Evolutionary conservation across 1,140 invertebrate genomes (phyloP).

Genomic region (Drosophila sproati): DNA sequence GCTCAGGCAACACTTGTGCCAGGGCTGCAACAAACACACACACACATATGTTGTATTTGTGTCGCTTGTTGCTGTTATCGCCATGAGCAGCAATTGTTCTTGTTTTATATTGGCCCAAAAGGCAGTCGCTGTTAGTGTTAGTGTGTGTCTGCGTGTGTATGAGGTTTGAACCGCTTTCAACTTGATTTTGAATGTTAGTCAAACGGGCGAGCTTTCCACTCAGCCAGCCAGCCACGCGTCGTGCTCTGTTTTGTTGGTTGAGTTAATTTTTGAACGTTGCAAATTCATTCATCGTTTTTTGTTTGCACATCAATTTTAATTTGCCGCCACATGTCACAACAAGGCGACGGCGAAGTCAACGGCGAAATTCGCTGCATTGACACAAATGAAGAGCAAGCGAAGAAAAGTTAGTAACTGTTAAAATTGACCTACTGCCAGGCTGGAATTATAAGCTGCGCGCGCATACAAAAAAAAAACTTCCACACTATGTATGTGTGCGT

Average conservation of each 20-base stretch:
- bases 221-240: conserved; percentile 18
- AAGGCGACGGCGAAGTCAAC: not conserved
- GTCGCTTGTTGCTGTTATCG: conserved; percentile 30
- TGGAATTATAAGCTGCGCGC: conserved; percentile 14
- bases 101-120: conserved; percentile 59
- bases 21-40: conserved; percentile 34
- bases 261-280: conserved; percentile 32
- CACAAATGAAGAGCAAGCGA: conserved; percentile 38
- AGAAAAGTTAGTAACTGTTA: conserved; percentile 61
- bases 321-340: conserved; percentile 18
- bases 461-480: conserved; percentile 1
- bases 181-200: conserved; percentile 62
- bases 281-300: conserved; percentile 3
- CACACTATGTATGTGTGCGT: not conserved
- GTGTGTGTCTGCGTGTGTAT: conserved; percentile 36
- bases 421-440: not conserved
- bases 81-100: conserved; percentile 20
- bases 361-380: conserved; percentile 34
- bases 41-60: conserved; percentile 26
- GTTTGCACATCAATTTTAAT: conserved; percentile 2
- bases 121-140: conserved; percentile 28
- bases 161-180: conserved; percentile 75
- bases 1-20: conserved; percentile 19
- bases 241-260: conserved; percentile 22
- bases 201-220: not conserved